These are phyloP conservation scores for Heterotis niloticus DNA, from an alignment of 2,113 vertebrate genomes.

Conservation along the genomic window DNA sequence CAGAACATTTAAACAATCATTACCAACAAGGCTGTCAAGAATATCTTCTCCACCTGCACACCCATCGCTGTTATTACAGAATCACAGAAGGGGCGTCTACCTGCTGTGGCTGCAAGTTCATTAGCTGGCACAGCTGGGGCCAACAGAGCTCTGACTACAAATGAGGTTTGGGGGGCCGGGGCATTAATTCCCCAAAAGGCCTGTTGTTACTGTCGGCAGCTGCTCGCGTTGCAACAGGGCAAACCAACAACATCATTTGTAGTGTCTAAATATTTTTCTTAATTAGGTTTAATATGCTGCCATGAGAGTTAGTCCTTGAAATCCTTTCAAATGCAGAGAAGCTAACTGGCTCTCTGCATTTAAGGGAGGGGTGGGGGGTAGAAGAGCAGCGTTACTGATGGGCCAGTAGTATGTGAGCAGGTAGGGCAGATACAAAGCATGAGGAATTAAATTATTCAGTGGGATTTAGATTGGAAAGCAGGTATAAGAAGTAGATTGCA, in stretches of 20 bases:
- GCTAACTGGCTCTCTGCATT: background rate
- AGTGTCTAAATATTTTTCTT: slow-evolving; percentile 44
- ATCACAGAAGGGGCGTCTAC: background rate
- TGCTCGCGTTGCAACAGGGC: background rate
- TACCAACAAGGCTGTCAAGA: slow-evolving; percentile 51
- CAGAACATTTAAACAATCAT: slow-evolving; percentile 67
- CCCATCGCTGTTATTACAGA: background rate
- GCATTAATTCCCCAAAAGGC: background rate
- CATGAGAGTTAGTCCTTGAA: slow-evolving; percentile 64
- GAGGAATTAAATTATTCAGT: too few species aligned
- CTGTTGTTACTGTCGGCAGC: background rate
- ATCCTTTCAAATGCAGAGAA: slow-evolving; percentile 59
- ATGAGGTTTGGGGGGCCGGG: background rate
- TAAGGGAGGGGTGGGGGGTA: background rate
- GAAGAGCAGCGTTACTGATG: background rate
- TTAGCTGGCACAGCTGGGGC: slow-evolving; percentile 1
- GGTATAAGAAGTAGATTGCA: too few species aligned
- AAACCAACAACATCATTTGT: slow-evolving; percentile 7
- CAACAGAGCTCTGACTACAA: background rate
- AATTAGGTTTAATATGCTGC: slow-evolving; percentile 79
- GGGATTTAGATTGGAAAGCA: too few species aligned
- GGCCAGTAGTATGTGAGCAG: background rate
- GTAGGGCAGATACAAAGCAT: background rate
- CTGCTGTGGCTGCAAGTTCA: background rate
- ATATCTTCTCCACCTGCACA: background rate